Evolutionary conservation across 2,888 invertebrate genomes (phyloP).

Genomic region (Chaetoderma sp.): DNA sequence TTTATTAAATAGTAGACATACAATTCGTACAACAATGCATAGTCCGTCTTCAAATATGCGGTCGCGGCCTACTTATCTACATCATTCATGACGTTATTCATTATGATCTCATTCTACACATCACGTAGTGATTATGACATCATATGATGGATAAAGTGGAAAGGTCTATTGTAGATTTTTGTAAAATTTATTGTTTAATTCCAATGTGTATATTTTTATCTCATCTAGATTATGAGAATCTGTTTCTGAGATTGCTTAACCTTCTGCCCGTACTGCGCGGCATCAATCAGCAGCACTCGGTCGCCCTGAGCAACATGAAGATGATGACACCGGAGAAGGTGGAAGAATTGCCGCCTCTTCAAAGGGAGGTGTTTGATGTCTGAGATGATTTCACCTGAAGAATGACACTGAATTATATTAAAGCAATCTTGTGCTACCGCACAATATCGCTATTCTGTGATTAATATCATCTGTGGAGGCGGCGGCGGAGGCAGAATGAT

Average conservation of each 20-base stretch:
- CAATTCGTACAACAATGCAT: no score
- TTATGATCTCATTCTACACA: no score
- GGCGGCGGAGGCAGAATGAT: no score
- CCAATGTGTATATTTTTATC: not conserved
- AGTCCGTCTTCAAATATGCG: no score
- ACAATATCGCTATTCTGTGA: not conserved
- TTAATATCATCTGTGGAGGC: no score
- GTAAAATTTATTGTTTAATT: not conserved
- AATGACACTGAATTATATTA: not conserved
- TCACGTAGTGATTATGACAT: no score
- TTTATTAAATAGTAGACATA: no score
- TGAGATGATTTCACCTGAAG: not conserved
- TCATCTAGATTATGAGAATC: slow-evolving; percentile 48
- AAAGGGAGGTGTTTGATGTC: slow-evolving; percentile 59
- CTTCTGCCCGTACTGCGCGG: slow-evolving; percentile 53
- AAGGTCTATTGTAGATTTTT: not conserved
- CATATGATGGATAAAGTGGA: not conserved
- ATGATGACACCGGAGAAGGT: slow-evolving; percentile 50
- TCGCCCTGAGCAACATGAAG: slow-evolving; percentile 63
- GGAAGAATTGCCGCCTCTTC: slow-evolving; percentile 57
- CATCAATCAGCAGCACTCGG: slow-evolving; percentile 61
- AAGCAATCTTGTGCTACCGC: not conserved
- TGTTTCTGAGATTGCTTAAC: slow-evolving; percentile 47
- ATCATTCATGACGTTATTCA: no score
- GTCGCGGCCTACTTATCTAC: no score